Percentiles rank a stretch among this genome's conserved stretches.
Conservation (phyloP, 2,797 vertebrate species). For the Poecilia picta region DNA sequence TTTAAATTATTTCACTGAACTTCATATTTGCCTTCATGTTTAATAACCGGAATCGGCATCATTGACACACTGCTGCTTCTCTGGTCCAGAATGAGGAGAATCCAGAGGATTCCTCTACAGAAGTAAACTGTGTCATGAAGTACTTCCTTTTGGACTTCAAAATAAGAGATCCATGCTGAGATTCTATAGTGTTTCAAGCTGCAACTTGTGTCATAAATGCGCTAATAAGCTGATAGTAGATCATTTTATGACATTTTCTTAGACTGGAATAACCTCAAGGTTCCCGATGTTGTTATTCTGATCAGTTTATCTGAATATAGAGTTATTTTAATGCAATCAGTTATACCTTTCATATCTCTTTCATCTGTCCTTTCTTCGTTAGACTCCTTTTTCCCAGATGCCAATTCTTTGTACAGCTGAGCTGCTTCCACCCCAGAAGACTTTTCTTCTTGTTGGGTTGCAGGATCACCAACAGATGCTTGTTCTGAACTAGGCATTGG, state of each 20-base stretch:
- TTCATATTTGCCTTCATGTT: not conserved
- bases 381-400: conserved; percentile 23
- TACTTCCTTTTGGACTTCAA: not conserved
- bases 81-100: not conserved
- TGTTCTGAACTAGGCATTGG: conserved; percentile 10
- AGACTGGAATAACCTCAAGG: not conserved
- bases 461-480: conserved; percentile 2
- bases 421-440: conserved; percentile 20
- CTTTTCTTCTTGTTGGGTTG: conserved; percentile 3
- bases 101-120: not conserved
- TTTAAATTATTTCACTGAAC: not conserved
- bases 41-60: not conserved
- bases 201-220: not conserved
- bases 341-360: conserved; percentile 50
- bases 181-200: not conserved
- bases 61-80: not conserved
- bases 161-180: not conserved
- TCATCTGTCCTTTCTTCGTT: conserved; percentile 30
- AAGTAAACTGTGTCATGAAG: not conserved
- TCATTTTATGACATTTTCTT: not conserved
- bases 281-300: not conserved
- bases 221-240: not conserved
- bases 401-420: not conserved
- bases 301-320: not conserved
- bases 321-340: not conserved